Conservation (phyloP, 1,140 invertebrate species). For the Hycleus phaleratus region DNA sequence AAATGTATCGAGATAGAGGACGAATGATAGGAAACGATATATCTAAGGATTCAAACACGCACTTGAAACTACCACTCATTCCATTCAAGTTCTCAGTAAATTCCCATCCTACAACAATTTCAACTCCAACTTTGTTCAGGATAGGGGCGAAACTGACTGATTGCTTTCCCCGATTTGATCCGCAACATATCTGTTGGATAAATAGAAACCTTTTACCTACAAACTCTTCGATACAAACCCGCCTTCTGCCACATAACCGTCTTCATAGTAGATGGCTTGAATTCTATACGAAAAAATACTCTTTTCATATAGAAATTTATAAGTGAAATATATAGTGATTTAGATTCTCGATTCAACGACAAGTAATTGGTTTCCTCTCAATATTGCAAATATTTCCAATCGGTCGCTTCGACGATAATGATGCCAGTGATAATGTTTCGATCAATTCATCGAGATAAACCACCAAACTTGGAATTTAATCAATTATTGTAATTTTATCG, state of each 20-base stretch:
- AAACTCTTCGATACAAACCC: slow-evolving; percentile 18
- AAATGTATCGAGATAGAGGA: no score
- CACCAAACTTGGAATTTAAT: no score
- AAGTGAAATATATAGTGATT: not conserved
- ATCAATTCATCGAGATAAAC: not conserved
- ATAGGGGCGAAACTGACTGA: slow-evolving; percentile 21
- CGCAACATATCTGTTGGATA: slow-evolving; percentile 31
- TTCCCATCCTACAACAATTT: not conserved
- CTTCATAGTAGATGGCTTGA: slow-evolving; percentile 1
- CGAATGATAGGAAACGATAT: no score
- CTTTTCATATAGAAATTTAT: not conserved
- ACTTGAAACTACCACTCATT: slow-evolving; percentile 8
- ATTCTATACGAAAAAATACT: slow-evolving; percentile 5
- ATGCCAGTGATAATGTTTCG: slow-evolving; percentile 4
- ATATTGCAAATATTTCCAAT: slow-evolving; percentile 8
- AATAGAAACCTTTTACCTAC: slow-evolving; percentile 31
- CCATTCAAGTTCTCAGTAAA: not conserved
- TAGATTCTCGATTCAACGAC: not conserved
- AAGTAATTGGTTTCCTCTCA: not conserved
- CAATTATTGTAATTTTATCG: no score
- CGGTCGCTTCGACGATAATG: not conserved
- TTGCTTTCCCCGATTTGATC: slow-evolving; percentile 29
- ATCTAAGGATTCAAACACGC: slow-evolving; percentile 3
- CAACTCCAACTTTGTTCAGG: no score
- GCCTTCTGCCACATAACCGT: slow-evolving; percentile 1